phyloP scores from a whole-genome alignment of 2,888 invertebrate species.

The Arctia plantaginis region DNA sequence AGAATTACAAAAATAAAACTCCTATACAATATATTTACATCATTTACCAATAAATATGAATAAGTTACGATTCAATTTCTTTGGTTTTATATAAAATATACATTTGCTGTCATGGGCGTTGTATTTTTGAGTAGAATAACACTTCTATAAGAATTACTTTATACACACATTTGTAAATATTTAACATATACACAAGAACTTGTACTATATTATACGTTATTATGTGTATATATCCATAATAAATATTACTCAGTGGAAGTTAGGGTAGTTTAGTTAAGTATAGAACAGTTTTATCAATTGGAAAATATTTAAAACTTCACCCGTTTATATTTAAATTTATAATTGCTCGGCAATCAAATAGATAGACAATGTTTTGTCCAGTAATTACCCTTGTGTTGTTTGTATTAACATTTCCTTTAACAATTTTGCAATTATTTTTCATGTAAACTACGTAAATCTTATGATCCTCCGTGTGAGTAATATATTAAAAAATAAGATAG shows the following conservation, averaged over 20 bases:
- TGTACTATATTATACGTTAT: background rate
- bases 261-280: background rate
- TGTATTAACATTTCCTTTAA: background rate
- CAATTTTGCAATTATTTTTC: background rate
- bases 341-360: background rate
- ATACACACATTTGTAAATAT: background rate
- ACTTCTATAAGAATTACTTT: conserved; percentile 2
- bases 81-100: conserved; percentile 39
- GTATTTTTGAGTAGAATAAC: conserved; percentile 3
- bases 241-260: background rate
- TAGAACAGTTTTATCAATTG: background rate
- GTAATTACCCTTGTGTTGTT: background rate
- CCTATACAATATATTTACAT: background rate
- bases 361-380: no score
- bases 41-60: background rate
- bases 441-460: no score
- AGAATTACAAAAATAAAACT: conserved; percentile 1
- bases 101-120: conserved; percentile 28
- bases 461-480: background rate
- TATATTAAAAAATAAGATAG: background rate
- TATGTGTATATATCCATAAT: background rate
- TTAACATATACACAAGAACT: no score
- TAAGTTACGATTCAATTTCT: conserved; percentile 24
- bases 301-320: no score
- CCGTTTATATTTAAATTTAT: no score